Evolutionary conservation across 2,797 vertebrate species (phyloP), one percentile per base, ranked within the genome.

Genomic region (Anomalospiza imberbis): DNA sequence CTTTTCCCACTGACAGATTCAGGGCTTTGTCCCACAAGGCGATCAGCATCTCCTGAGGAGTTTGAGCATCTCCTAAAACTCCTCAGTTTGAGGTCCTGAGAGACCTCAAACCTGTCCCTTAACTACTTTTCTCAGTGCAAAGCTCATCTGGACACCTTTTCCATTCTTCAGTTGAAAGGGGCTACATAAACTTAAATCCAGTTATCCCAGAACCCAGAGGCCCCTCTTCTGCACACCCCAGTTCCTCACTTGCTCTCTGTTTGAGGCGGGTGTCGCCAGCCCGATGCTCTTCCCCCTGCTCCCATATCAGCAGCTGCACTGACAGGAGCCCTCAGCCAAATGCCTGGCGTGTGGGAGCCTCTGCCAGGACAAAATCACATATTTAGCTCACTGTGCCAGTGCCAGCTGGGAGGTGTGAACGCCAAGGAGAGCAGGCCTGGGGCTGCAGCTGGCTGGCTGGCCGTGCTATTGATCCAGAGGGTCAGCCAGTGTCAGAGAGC

Each of bases 381-480:
- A 84, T 93, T 94, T 93, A 94, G 68, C 73, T 70, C 72, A 54
- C 20, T 53, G 85, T n/a, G 78, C 89, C 63, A 25, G 42, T 85
- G 93, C 67, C 95, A 93, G 79, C 60, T 75, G 77, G 76, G 83
- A 94, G 88, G 71, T 90, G 73, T 67, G 85, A 85, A 62, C 0
- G 1, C 51, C 84, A 84, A 34, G 75, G 47, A 36, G 78, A 74
- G 29, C 32, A 70, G 79, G 66, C 32, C 45, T 76, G 55, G 45
- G 34, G 34, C 62, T 78, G 79, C 7, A 18, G 47, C 73, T 96
- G 80, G 32, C 88, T 82, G 85, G 60, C 88, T 82, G 85, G 57
- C 77, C 11, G 4, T 62, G 73, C 76, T 72, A 53, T 57, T 90
- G 66, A 72, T 75, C 85, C 79, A 68, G 40, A 48, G 50, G 58